Conservation (phyloP, 2,113 vertebrate genomes). For the Cnemophilus loriae region DNA sequence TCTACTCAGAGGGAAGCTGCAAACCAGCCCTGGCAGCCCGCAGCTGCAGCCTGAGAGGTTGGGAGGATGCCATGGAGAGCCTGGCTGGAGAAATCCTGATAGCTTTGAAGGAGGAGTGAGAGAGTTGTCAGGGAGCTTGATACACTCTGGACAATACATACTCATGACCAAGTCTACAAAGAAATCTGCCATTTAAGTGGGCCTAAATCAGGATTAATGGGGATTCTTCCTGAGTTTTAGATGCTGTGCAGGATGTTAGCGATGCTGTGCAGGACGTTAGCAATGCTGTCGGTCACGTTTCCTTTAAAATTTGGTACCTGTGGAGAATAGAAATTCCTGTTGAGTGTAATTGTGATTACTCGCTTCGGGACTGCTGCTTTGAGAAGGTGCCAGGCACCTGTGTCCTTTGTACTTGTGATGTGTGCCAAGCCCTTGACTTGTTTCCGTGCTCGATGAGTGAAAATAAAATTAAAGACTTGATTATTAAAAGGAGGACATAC, state of each 20-base stretch:
- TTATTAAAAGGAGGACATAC: neutral
- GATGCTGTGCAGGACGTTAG: neutral
- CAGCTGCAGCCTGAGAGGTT: neutral
- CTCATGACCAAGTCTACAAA: neutral
- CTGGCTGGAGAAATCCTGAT: neutral
- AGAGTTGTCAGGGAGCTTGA: neutral
- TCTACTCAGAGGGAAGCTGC: neutral
- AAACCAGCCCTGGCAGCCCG: neutral
- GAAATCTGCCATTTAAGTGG: neutral
- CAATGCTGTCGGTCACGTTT: fast-evolving
- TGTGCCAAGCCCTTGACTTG: constrained; percentile 12
- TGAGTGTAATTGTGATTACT: neutral
- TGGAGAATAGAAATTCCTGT: neutral
- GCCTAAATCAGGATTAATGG: neutral
- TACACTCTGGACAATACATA: no score
- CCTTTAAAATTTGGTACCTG: neutral
- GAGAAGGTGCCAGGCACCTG: neutral
- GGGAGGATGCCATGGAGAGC: neutral
- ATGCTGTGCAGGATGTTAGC: neutral
- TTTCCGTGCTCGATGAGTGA: neutral
- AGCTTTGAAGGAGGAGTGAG: neutral
- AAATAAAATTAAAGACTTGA: neutral
- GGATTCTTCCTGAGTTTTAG: neutral
- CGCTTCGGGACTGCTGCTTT: neutral
- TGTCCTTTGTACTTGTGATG: neutral